Evolutionary conservation across 2,797 vertebrate species (phyloP).

Genomic region (Chrysocyon brachyurus): DNA sequence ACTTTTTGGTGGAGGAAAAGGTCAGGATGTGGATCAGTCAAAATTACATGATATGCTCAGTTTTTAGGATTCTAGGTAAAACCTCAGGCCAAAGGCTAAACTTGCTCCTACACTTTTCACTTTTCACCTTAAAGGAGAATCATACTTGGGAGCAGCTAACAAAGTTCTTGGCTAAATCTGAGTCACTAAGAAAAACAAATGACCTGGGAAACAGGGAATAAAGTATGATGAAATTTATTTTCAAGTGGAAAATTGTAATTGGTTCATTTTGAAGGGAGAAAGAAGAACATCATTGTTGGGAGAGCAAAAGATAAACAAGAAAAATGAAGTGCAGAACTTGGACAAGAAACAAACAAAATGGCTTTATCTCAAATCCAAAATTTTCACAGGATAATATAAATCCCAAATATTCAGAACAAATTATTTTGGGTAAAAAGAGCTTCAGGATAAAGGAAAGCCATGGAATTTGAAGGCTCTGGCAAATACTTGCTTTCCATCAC

Average conservation of each 20-base stretch:
- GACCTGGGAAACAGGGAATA: slow-evolving; percentile 47
- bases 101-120: background rate
- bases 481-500: background rate
- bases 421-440: background rate
- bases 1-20: slow-evolving; percentile 64
- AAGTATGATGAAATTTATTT: slow-evolving; percentile 54
- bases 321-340: slow-evolving; percentile 54
- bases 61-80: slow-evolving; percentile 61
- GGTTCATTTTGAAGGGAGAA: slow-evolving; percentile 37
- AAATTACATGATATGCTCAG: slow-evolving; percentile 57
- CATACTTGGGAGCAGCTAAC: background rate
- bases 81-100: slow-evolving; percentile 58
- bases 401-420: background rate
- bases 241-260: slow-evolving; percentile 59
- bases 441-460: background rate
- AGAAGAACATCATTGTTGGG: background rate
- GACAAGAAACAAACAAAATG: slow-evolving; percentile 49
- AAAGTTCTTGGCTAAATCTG: slow-evolving; percentile 63
- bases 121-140: slow-evolving; percentile 80
- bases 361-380: background rate
- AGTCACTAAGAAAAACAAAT: slow-evolving; percentile 75
- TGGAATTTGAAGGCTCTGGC: background rate
- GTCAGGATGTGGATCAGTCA: background rate
- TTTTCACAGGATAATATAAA: slow-evolving; percentile 18
- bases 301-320: slow-evolving; percentile 46